Evolutionary conservation across 2,797 vertebrate species (phyloP).

Genomic region (Dendrocincla tyrannina): DNA sequence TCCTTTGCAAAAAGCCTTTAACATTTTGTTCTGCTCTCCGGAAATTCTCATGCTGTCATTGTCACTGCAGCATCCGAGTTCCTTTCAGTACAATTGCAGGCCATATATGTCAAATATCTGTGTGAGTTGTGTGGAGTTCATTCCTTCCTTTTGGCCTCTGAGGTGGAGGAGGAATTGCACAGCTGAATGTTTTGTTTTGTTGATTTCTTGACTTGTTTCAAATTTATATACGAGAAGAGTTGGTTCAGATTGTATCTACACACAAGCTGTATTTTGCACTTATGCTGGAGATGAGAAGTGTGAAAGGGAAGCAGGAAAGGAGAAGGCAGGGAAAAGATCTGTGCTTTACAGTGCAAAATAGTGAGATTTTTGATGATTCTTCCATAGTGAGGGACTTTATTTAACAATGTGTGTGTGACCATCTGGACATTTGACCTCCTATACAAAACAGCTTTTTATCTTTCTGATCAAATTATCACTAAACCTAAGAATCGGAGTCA

Average conservation of each 20-base stretch:
- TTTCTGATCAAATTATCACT: neutral
- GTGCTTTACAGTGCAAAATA: neutral
- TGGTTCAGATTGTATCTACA: neutral
- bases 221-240: neutral
- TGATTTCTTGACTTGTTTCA: neutral
- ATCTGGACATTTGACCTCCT: neutral
- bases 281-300: fast-evolving
- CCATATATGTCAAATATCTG: neutral
- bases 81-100: neutral
- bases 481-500: neutral
- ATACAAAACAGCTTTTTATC: neutral
- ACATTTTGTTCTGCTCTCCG: neutral
- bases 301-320: neutral
- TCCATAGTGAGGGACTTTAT: neutral
- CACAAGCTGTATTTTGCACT: neutral
- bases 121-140: neutral
- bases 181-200: neutral
- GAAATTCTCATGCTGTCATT: neutral
- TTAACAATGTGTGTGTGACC: neutral
- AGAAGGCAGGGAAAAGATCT: neutral
- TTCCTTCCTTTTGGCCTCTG: neutral
- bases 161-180: neutral
- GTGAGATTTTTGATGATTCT: neutral
- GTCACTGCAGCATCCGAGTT: neutral
- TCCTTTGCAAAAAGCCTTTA: neutral